A percentile compares a stretch with the other conserved stretches of the same genome.
Evolutionary conservation across 1,140 invertebrate species (phyloP).

Genomic region (Neodiprion pinetum): DNA sequence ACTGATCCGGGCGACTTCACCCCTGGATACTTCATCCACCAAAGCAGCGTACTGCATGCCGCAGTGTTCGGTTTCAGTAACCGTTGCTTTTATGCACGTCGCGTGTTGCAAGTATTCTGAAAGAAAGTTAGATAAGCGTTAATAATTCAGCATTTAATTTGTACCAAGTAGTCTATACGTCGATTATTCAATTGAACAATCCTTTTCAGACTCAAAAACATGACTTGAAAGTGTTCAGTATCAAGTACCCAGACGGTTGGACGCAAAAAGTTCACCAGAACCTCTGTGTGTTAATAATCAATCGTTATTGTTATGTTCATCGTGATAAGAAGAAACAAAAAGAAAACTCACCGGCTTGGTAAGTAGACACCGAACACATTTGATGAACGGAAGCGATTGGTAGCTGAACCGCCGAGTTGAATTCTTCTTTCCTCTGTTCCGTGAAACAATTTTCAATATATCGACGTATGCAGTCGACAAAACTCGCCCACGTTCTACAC

Average conservation of each 20-base stretch:
- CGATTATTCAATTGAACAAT: not conserved
- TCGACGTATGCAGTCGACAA: slow-evolving; percentile 65
- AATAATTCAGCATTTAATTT: not conserved
- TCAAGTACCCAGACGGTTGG: too few species aligned
- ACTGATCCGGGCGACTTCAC: slow-evolving; percentile 62
- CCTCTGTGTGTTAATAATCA: too few species aligned
- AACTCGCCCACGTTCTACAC: slow-evolving; percentile 63
- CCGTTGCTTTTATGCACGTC: slow-evolving; percentile 66
- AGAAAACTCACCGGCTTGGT: slow-evolving; percentile 61
- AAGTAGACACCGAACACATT: slow-evolving; percentile 65
- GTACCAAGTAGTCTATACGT: not conserved
- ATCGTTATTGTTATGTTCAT: too few species aligned
- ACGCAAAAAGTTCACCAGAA: too few species aligned
- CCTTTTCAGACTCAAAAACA: not conserved
- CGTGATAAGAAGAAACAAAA: not conserved
- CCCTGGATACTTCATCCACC: slow-evolving; percentile 65
- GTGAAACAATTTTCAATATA: slow-evolving; percentile 68
- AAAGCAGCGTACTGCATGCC: slow-evolving; percentile 65
- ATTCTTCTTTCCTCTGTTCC: slow-evolving; percentile 61
- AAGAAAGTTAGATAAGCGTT: slow-evolving; percentile 29
- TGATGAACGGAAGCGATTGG: slow-evolving; percentile 67
- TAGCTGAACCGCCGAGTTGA: slow-evolving; percentile 66
- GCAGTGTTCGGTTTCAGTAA: slow-evolving; percentile 64
- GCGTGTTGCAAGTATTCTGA: slow-evolving; percentile 68
- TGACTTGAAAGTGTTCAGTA: too few species aligned